Evolutionary conservation across 2,113 vertebrate genomes (phyloP), one percentile per base, ranked within the genome.

Genomic region (Noturus placidus): DNA sequence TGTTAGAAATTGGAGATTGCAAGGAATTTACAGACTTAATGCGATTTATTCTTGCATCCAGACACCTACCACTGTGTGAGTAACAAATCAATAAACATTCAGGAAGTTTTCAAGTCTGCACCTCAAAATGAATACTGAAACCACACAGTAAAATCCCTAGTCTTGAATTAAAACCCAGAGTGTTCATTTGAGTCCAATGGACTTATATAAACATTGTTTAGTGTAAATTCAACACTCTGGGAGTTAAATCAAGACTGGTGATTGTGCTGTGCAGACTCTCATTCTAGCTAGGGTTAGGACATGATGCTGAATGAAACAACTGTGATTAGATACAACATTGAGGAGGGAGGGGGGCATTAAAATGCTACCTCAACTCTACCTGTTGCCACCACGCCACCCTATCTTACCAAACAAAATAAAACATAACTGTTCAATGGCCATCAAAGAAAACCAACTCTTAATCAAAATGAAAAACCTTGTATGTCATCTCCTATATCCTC

Each of bases 401-500:
- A n/a, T 57, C 74, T 72, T 67, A 9, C 15, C 70, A 63, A 38
- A n/a, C 35, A 56, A 56, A 50, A 50, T 50, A 50, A 50, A 50
- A 56, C 11, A 13, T 2, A 30, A 54, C 27, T 86, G 27, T 56
- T 59, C 56, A 35, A 20, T 50, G 30, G 0, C 30, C 52, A 5
- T 72, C 13, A 56, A 42, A 42, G 27, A 11, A 50, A 70, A 52
- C 46, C 82, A 69, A 27, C 27, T n/a, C 8, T n/a, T 67, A 33
- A 50, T 25, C 9, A 84, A 77, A 25, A 69, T 11, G 13, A 19
- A 84, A 50, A 38, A 25, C 5, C 9, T 19, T 33, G 5, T n/a
- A 25, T 57, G 50, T 57, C 46, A 84, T 69, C 14, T 86, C 38
- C 78, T 76, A 13, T 4, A 84, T 38, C 30, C 22, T 87, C 52